Percentiles rank a stretch among this genome's conserved stretches.
Evolutionary conservation across 2,888 invertebrate species (phyloP).

Genomic region (Timandra comae): DNA sequence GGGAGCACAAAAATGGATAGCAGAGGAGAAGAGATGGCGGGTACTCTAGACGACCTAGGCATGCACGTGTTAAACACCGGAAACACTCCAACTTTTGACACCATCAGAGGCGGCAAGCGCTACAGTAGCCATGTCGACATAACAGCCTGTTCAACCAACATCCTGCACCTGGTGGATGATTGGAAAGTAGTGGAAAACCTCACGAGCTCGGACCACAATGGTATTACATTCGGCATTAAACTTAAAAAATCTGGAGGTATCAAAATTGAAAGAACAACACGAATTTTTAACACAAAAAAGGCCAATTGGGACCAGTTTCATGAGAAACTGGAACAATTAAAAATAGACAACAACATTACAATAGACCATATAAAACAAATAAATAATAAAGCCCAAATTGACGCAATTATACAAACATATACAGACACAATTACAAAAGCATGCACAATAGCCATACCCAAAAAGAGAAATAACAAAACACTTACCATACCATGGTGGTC

Average conservation of each 20-base stretch:
- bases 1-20: conserved; percentile 5
- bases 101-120: conserved; percentile 4
- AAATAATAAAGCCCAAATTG: too few species aligned
- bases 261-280: conserved; percentile 1
- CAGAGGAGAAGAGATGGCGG: conserved; percentile 11
- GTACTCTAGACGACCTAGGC: conserved; percentile 14
- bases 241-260: conserved; percentile 1
- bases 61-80: conserved; percentile 19
- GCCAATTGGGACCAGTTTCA: conserved; percentile 3
- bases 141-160: conserved; percentile 9
- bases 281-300: conserved; percentile 5
- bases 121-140: conserved; percentile 17
- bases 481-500: conserved; percentile 19
- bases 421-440: too few species aligned
- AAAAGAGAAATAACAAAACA: not conserved
- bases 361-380: not conserved
- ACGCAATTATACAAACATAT: too few species aligned
- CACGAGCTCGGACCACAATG: too few species aligned
- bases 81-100: conserved; percentile 16
- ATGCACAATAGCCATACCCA: conserved; percentile 2
- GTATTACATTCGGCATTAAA: too few species aligned
- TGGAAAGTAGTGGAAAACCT: too few species aligned
- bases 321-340: conserved; percentile 1
- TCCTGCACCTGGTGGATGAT: conserved; percentile 12
- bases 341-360: not conserved